These are phyloP conservation scores for Corythucha ciliata DNA, from an alignment of 2,888 invertebrate species.

Conservation along the genomic window DNA sequence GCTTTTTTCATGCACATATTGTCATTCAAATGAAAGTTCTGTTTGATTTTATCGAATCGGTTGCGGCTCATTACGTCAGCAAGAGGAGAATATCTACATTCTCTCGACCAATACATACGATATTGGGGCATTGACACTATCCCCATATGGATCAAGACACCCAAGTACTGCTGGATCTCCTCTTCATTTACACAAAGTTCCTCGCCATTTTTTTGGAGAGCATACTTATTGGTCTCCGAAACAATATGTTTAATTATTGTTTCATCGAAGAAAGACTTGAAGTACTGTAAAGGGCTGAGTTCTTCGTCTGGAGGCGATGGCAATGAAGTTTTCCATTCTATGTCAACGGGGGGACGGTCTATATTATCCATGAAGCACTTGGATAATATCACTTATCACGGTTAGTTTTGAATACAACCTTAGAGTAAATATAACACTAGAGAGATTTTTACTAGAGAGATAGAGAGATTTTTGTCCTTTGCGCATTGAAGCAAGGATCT, in stretches of 20 bases:
- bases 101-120: slow-evolving; percentile 7
- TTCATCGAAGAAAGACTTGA: slow-evolving; percentile 16
- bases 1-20: slow-evolving; percentile 15
- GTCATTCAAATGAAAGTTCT: slow-evolving; percentile 12
- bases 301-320: slow-evolving; percentile 22
- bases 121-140: slow-evolving; percentile 6
- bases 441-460: too few species aligned
- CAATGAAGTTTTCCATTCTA: slow-evolving; percentile 16
- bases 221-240: slow-evolving; percentile 22
- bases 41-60: slow-evolving; percentile 8
- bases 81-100: slow-evolving; percentile 3
- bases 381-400: too few species aligned
- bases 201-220: slow-evolving; percentile 23
- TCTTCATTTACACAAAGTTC: slow-evolving; percentile 17
- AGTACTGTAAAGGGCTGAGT: slow-evolving; percentile 21
- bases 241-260: slow-evolving; percentile 22
- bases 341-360: too few species aligned
- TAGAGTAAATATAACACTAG: too few species aligned
- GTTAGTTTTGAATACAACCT: too few species aligned
- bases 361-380: too few species aligned
- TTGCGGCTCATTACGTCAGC: slow-evolving; percentile 13
- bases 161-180: slow-evolving; percentile 21
- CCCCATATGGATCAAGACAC: slow-evolving; percentile 19
- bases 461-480: too few species aligned
- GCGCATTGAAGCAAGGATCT: too few species aligned